Percentiles rank a stretch among this genome's conserved stretches.
Evolutionary conservation across 2,888 invertebrate species (phyloP).

Genomic region (Serrognathus titanus): DNA sequence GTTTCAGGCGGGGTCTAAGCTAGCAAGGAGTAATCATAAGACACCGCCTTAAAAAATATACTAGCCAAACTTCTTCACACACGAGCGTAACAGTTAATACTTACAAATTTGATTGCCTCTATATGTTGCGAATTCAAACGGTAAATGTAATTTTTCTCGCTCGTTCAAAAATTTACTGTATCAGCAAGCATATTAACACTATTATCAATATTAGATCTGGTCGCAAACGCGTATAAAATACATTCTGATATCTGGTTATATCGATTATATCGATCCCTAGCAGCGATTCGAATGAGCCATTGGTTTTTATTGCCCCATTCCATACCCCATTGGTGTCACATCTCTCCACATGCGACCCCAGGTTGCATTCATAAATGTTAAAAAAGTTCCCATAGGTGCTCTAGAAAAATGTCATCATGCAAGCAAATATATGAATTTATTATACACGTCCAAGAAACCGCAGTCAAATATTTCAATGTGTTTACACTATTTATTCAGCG

Average conservation of each 20-base stretch:
- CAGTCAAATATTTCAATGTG: neutral
- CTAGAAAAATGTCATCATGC: slow-evolving; percentile 39
- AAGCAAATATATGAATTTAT: neutral
- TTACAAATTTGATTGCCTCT: no score
- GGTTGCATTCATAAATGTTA: slow-evolving; percentile 43
- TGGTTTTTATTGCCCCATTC: slow-evolving; percentile 48
- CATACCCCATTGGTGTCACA: slow-evolving; percentile 43
- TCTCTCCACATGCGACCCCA: slow-evolving; percentile 42
- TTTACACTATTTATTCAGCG: no score
- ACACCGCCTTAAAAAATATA: no score
- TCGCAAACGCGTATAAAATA: slow-evolving; percentile 45
- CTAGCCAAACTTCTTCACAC: no score
- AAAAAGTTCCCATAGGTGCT: slow-evolving; percentile 42
- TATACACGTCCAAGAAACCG: neutral
- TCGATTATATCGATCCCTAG: slow-evolving; percentile 44
- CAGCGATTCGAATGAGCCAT: slow-evolving; percentile 46
- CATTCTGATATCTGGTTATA: slow-evolving; percentile 44
- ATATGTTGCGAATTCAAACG: neutral
- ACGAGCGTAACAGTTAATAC: no score
- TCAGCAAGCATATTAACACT: slow-evolving; percentile 16
- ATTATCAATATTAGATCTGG: slow-evolving; percentile 42
- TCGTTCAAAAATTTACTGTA: slow-evolving; percentile 11
- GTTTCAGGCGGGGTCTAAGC: neutral
- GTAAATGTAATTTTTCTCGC: slow-evolving; percentile 10
- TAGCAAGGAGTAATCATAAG: no score